Percentiles rank a stretch among this genome's conserved stretches.
These are phyloP conservation scores for Paragorgia papillata DNA, from an alignment of 92 coral and sea anemone genomes.

Conservation along the genomic window DNA sequence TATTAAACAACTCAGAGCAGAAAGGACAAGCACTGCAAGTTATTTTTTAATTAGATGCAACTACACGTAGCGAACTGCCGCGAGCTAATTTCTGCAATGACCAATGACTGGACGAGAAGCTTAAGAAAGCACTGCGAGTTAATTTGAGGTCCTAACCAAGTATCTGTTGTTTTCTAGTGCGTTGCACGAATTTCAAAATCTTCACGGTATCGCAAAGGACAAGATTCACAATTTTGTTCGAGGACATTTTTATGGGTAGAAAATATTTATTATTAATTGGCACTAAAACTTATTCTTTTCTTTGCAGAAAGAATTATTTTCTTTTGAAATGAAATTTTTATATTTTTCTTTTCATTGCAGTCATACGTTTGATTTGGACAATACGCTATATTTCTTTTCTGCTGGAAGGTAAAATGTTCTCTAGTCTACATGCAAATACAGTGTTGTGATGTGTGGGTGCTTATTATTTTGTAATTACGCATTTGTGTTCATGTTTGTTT, in stretches of 20 bases:
- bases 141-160: too few species aligned
- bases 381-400: constrained; percentile 86
- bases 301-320: too few species aligned
- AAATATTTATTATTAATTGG: not conserved
- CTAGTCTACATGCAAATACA: not conserved
- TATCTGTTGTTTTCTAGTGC: constrained; percentile 60
- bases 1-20: too few species aligned
- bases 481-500: not conserved
- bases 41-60: too few species aligned
- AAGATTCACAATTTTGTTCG: constrained; percentile 91
- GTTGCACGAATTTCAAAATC: constrained; percentile 96
- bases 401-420: constrained; percentile 81
- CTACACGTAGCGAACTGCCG: too few species aligned
- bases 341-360: constrained; percentile 46
- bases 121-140: too few species aligned
- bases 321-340: too few species aligned
- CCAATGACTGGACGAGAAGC: too few species aligned
- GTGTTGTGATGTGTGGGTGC: not conserved
- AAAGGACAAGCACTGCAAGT: too few species aligned
- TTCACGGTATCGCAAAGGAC: constrained; percentile 91
- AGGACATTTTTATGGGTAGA: constrained; percentile 96
- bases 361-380: constrained; percentile 90
- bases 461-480: not conserved
- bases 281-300: too few species aligned
- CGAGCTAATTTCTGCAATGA: too few species aligned